Evolutionary conservation across 2,797 vertebrate species (phyloP), one percentile per base, ranked within the genome.

Genomic region (Hydrophis major): DNA sequence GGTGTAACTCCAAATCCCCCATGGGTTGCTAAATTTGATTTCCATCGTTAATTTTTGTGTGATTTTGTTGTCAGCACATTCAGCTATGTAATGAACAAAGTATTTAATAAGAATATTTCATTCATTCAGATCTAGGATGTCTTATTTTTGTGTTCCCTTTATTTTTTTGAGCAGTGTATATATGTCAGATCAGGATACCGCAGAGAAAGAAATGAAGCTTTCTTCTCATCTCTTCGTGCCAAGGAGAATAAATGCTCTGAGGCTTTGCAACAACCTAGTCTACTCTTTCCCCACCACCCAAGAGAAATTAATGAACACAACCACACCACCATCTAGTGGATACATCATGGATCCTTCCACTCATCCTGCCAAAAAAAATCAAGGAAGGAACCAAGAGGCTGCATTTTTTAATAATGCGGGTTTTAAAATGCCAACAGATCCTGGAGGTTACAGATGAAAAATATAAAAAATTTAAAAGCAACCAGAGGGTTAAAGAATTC

Each of bases 271-370:
- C 63, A 91, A 0, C 4, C 47, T n/a, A 92, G 60, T n/a, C 55
- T 22, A 87, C 6, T 13, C 69, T 32, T 32, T 61, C 32, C 90
- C 55, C 6, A 6, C 6, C 50, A 0, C 6, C 50, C 53, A 22
- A n/a, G 2, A 4, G 47, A 91, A 32, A 47, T 93, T 93, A 90
- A 91, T 0, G 27, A 94, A 97, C 95, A 92, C 95, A 95, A 90
- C 96, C 94, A 88, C 94, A 95, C 95, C 93, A 91, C 96, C 96
- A 95, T 96, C 97, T 96, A 95, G 94, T 96, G 97, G 96, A 32
- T 91, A 74, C 74, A 50, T n/a, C 61, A 69, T 4, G 0, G 28
- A 0, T 90, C 6, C 87, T 87, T 89, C 88, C 0, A 18, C 37
- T 28, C 28, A 47, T 55, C 32, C 2, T 0, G 0, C 37, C 0